Evolutionary conservation across 2,797 vertebrate genomes (phyloP).

Genomic region (Coilia nasus): DNA sequence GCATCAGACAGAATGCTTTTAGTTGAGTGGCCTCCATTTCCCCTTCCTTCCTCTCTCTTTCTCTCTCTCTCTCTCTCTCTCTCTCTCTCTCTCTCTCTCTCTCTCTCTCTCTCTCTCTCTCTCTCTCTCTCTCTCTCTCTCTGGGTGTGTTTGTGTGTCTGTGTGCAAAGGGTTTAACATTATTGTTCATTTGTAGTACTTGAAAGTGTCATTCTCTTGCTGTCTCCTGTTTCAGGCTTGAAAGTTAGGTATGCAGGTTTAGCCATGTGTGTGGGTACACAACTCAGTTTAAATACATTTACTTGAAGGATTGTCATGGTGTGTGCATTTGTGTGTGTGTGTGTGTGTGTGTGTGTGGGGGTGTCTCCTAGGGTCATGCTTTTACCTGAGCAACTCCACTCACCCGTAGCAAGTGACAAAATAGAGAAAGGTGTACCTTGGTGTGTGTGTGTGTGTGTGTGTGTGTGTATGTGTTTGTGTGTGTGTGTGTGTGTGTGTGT

Average conservation of each 20-base stretch:
- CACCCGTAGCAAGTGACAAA: conserved; percentile 3
- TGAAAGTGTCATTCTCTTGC: conserved; percentile 13
- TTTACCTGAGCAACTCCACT: conserved; percentile 14
- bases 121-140: neutral
- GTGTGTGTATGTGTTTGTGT: neutral
- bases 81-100: too few species aligned
- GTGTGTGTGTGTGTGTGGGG: neutral
- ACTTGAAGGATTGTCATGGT: neutral
- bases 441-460: neutral
- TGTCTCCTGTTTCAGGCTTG: neutral
- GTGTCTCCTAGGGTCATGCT: neutral
- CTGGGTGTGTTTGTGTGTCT: neutral
- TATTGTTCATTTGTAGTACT: conserved; percentile 26
- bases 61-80: neutral
- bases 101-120: too few species aligned
- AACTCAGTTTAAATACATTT: conserved; percentile 12
- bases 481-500: neutral
- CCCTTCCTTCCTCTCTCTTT: neutral
- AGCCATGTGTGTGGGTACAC: neutral
- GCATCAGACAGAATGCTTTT: neutral
- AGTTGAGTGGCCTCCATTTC: conserved; percentile 16
- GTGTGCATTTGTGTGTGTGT: neutral
- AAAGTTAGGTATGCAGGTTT: neutral
- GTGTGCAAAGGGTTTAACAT: conserved; percentile 11
- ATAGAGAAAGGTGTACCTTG: neutral